Base-by-base conservation (phyloP, 2,888 invertebrate species). In the Alsophila aescularia region DNA sequence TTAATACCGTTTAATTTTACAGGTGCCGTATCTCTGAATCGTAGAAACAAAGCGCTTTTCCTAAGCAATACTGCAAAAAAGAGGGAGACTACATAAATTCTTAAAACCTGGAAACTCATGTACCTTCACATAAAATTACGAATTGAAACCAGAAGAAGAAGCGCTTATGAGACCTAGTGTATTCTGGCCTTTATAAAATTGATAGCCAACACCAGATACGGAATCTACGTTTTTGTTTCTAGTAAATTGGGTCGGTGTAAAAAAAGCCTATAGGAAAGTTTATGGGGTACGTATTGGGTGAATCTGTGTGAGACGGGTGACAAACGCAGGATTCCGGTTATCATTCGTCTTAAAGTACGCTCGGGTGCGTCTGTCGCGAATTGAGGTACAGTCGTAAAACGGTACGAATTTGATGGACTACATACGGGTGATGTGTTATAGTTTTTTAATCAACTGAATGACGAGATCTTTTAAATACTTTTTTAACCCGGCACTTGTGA, bases 211-310 rank as follows among this genome's bases (percentile, higher is more conserved):
- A 52, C 51, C 47, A 58, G 60, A 62, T 65, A 49, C 44, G 47
- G 62, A 41, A 62, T n/a, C 57, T 62, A 57, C 58, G 58, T 65
- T 65, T 65, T 65, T 65, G 60, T 65, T 62, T 59, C 60, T 52
- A 62, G 57, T 57, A 62, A 60, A 65, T 65, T 58, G 64, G 62
- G 39, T 60, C 47, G 49, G 56, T 53, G 59, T 62, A 60, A 64
- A 62, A 24, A 64, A 62, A 53, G 32, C 39, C 48, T 57, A 57
- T 57, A 44, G 52, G 45, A 16, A 56, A 56, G 35, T 57, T 52
- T 57, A 52, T 52, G 14, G 44, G 35, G 40, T 14, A n/a, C 21
- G 16, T 12, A 44, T 29, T 21, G 40, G 35, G 29, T 16, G 44
- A 50, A 50, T 45, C 34, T 8, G 49, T n/a, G 32, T 21, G 41